Percentiles rank a stretch among this genome's conserved stretches.
Conservation (phyloP, 1,140 invertebrate genomes). For the Choristoneura fumiferana region DNA sequence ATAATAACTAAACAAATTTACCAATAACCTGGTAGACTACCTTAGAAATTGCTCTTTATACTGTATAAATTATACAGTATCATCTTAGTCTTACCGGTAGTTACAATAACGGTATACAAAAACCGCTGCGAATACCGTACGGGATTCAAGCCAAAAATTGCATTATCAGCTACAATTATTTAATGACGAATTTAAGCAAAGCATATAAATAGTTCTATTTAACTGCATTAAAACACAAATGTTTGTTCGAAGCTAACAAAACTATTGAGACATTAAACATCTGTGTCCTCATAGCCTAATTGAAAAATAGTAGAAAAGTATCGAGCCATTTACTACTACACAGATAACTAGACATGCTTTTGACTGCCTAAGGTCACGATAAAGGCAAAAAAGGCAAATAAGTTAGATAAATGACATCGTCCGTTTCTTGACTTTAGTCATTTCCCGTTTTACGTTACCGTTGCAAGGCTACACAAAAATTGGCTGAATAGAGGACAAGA, state of each 20-base stretch:
- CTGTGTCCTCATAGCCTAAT: conserved; percentile 29
- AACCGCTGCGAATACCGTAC: conserved; percentile 71
- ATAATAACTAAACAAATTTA: conserved; percentile 9
- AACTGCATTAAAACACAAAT: too few species aligned
- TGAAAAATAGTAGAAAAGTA: conserved; percentile 17
- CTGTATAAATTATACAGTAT: conserved; percentile 29
- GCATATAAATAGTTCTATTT: too few species aligned
- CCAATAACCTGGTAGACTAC: not conserved
- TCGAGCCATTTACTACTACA: not conserved
- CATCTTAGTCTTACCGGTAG: conserved; percentile 43
- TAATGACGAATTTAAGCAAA: conserved; percentile 42
- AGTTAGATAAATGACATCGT: conserved; percentile 32
- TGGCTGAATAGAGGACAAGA: conserved; percentile 24
- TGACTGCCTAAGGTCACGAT: conserved; percentile 30
- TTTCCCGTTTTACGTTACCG: conserved; percentile 42
- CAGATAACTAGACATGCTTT: conserved; percentile 8
- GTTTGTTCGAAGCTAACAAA: not conserved
- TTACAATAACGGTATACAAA: conserved; percentile 61
- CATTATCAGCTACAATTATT: conserved; percentile 37
- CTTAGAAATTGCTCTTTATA: conserved; percentile 3
- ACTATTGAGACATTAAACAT: conserved; percentile 21
- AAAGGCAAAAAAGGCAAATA: conserved; percentile 30
- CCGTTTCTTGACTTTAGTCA: conserved; percentile 38
- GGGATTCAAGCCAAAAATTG: conserved; percentile 59
- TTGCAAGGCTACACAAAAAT: conserved; percentile 37